Evolutionary conservation across 35 echinoderm and acorn worm genomes (phyloP).

Genomic region (Ophioderma brevispina): DNA sequence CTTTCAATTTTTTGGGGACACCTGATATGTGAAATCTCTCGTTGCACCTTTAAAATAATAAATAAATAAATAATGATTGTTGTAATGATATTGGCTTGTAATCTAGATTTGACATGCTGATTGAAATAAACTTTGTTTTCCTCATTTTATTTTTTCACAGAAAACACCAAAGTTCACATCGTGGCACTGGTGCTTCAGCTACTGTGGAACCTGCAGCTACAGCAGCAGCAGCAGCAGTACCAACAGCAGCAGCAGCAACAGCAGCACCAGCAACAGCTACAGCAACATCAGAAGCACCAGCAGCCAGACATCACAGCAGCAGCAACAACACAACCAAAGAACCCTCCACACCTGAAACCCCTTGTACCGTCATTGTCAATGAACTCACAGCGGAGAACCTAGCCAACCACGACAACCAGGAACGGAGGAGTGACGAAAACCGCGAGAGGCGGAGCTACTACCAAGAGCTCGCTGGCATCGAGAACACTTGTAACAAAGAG

Average conservation of each 20-base stretch:
- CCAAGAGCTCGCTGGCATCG: slow-evolving; percentile 79
- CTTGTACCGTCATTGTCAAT: not conserved
- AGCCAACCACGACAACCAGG: not conserved
- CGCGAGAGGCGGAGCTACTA: slow-evolving; percentile 81
- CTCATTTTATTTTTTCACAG: not conserved
- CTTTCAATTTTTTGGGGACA: no score
- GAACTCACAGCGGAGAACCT: not conserved
- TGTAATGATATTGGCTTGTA: not conserved
- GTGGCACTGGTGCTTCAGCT: not conserved
- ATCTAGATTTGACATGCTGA: not conserved
- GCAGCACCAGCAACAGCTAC: no score
- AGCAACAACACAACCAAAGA: not conserved
- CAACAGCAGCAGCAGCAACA: not conserved
- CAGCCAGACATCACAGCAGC: no score
- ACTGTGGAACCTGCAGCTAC: not conserved
- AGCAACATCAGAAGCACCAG: no score
- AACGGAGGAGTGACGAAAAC: slow-evolving; percentile 48
- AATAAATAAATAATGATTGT: not conserved
- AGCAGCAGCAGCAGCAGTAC: not conserved
- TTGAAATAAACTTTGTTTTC: not conserved
- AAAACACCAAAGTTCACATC: not conserved
- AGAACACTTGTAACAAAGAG: slow-evolving; percentile 67
- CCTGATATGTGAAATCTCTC: no score
- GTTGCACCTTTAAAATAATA: not conserved
- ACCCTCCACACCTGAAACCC: not conserved